Conservation (phyloP, 2,113 vertebrate species). For the Pitta sordida region DNA sequence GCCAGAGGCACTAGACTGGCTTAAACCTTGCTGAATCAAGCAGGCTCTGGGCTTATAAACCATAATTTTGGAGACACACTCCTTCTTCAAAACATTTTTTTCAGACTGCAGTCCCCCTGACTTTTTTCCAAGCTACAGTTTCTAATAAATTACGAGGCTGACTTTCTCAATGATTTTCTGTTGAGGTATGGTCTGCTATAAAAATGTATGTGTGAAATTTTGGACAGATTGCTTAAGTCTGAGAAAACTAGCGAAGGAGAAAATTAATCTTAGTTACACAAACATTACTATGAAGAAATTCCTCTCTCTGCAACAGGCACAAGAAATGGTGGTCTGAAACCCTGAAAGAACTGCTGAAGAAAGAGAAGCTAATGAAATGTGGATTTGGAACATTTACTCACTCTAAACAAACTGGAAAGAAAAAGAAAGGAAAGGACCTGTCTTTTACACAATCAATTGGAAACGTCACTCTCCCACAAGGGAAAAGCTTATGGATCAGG, state of each 20-base stretch:
- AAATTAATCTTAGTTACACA: background rate
- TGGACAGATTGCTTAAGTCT: background rate
- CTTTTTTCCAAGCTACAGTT: background rate
- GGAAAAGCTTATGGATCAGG: background rate
- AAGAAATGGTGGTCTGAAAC: background rate
- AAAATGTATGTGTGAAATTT: background rate
- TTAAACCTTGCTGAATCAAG: background rate
- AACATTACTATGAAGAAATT: background rate
- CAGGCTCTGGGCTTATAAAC: background rate
- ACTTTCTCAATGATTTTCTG: background rate
- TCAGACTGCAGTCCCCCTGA: background rate
- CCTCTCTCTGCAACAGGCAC: background rate
- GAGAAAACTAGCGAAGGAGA: background rate
- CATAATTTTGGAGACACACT: background rate
- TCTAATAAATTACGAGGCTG: background rate
- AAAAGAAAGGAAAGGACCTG: background rate
- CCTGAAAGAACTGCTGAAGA: background rate
- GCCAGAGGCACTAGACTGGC: background rate
- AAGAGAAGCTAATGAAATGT: constrained; percentile 8
- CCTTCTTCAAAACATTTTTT: background rate
- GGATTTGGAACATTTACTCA: constrained; percentile 15
- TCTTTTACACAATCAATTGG: background rate
- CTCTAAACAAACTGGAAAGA: constrained; percentile 14
- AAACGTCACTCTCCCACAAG: background rate
- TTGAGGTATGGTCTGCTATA: background rate